These are phyloP conservation scores for Myotis lucifugus DNA, from an alignment of 2,113 vertebrate species.

Conservation along the genomic window DNA sequence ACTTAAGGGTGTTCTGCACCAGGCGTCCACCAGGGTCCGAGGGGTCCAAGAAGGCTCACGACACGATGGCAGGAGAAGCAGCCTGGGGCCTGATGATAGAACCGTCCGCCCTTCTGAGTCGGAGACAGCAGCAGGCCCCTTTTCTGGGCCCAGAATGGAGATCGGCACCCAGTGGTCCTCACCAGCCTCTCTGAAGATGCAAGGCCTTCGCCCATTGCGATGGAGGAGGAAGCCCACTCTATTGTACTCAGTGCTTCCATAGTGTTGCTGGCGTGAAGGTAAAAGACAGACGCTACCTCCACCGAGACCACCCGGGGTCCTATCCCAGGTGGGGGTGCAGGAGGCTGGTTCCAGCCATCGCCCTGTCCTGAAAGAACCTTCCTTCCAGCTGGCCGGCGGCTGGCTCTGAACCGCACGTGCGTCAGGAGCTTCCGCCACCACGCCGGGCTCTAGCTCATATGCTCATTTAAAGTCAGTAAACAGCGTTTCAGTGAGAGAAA, in stretches of 20 bases:
- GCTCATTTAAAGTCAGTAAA: neutral
- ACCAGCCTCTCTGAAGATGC: neutral
- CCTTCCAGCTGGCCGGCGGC: neutral
- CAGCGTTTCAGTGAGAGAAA: neutral
- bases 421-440: neutral
- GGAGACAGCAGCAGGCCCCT: neutral
- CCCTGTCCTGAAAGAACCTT: neutral
- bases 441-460: neutral
- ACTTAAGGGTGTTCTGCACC: neutral
- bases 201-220: accelerated
- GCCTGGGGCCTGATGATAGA: neutral
- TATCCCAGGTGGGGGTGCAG: neutral
- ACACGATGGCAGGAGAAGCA: neutral
- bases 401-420: neutral
- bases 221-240: neutral
- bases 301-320: neutral
- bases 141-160: neutral
- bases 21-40: neutral
- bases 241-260: neutral
- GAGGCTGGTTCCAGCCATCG: neutral
- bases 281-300: constrained; percentile 30
- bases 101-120: neutral
- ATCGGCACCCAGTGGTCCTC: neutral
- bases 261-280: neutral
- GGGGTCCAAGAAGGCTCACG: neutral